These are phyloP conservation scores for Strix occidentalis DNA, from an alignment of 2,797 vertebrate genomes.

Conservation along the genomic window DNA sequence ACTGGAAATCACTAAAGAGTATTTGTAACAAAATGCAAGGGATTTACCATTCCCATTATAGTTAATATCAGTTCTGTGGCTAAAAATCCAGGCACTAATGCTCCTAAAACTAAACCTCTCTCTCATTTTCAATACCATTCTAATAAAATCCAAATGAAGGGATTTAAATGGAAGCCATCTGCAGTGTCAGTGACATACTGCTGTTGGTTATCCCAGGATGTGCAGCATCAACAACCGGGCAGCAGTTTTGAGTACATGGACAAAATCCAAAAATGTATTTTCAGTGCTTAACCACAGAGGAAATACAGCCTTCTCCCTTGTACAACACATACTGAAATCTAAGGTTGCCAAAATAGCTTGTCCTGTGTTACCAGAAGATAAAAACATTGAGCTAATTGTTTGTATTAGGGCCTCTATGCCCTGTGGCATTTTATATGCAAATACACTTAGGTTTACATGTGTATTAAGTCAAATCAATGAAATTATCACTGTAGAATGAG, in stretches of 20 bases:
- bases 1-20: not conserved
- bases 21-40: not conserved
- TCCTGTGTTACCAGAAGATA: constrained; percentile 47
- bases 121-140: not conserved
- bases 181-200: not conserved
- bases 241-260: not conserved
- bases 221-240: not conserved
- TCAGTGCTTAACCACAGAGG: not conserved
- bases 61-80: not conserved
- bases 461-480: constrained; percentile 61
- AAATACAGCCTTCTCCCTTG: not conserved
- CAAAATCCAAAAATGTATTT: not conserved
- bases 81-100: constrained; percentile 6
- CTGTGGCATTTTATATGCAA: constrained; percentile 56
- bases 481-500: constrained; percentile 55
- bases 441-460: constrained; percentile 35
- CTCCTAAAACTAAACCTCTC: not conserved
- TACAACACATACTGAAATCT: constrained; percentile 1
- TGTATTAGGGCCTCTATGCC: not conserved
- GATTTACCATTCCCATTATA: constrained; percentile 5
- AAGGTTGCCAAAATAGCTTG: constrained; percentile 13
- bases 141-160: constrained; percentile 25
- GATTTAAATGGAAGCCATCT: constrained; percentile 20
- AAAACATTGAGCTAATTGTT: constrained; percentile 56
- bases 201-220: not conserved